A percentile compares a stretch with the other conserved stretches of the same genome.
These are phyloP conservation scores for Myocastor coypus DNA, from an alignment of 2,113 vertebrate species.

Conservation along the genomic window DNA sequence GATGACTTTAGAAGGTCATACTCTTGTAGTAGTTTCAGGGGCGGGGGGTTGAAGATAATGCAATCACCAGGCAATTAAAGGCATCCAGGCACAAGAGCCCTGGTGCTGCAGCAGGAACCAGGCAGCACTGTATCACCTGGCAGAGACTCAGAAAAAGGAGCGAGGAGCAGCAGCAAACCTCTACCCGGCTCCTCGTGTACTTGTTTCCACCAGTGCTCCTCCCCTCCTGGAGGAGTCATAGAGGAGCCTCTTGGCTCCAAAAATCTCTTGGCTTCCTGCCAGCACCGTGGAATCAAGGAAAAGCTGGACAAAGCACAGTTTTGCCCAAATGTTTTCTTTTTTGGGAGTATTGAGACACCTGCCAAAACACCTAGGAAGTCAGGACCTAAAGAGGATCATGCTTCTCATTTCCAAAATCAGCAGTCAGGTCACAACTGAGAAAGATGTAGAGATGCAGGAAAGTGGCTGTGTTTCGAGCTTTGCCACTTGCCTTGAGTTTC, in stretches of 20 bases:
- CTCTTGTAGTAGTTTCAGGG: not conserved
- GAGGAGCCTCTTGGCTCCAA: constrained; percentile 47
- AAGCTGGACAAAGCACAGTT: constrained; percentile 43
- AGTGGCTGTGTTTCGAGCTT: too few species aligned
- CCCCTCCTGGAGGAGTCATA: constrained; percentile 18
- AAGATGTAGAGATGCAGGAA: not conserved
- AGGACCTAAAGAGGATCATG: not conserved
- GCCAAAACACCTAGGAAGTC: constrained; percentile 12
- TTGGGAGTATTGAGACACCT: not conserved
- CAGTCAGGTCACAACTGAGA: not conserved
- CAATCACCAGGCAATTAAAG: not conserved
- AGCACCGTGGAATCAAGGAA: constrained; percentile 67
- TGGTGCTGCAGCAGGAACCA: not conserved
- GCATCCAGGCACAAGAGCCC: not conserved
- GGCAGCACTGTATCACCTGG: not conserved
- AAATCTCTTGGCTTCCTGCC: constrained; percentile 51
- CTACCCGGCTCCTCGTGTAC: not conserved
- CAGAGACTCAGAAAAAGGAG: not conserved
- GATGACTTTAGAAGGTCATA: not conserved
- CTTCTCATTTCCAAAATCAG: not conserved
- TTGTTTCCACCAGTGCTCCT: constrained; percentile 17
- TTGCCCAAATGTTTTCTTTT: not conserved
- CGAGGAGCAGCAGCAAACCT: not conserved
- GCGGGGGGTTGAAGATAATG: too few species aligned
- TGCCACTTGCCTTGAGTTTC: not conserved